Conservation (phyloP, 2,113 vertebrate species). For the Nothobranchius furzeri region DNA sequence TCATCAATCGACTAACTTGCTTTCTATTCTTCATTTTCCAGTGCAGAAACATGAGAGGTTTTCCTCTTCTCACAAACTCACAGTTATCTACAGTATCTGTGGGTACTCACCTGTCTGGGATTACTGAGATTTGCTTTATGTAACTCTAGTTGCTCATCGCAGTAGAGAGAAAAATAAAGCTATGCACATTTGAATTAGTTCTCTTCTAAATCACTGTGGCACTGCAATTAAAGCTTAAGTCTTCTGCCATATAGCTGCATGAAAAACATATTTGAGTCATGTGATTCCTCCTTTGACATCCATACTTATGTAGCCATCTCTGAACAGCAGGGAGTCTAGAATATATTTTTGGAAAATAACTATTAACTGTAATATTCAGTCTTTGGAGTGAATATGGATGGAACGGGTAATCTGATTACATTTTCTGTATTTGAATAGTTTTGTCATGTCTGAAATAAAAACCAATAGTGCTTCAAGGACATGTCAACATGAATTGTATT, state of each 20-base stretch:
- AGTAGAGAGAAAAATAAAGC: constrained; percentile 37
- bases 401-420: neutral
- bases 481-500: too few relatives aligned
- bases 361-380: neutral
- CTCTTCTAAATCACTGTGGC: constrained; percentile 8
- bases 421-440: too few relatives aligned
- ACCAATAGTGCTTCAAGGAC: too few relatives aligned
- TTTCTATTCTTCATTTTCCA: neutral
- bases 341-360: constrained; percentile 5
- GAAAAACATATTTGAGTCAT: constrained; percentile 14
- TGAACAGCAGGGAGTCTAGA: constrained; percentile 30
- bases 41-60: too few relatives aligned
- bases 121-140: constrained; percentile 51
- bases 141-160: constrained; percentile 23
- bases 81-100: too few relatives aligned
- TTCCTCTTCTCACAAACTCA: too few relatives aligned
- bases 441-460: too few relatives aligned
- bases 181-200: constrained; percentile 37
- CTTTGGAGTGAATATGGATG: neutral
- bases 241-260: constrained; percentile 8
- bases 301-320: neutral
- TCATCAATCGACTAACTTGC: constrained; percentile 15
- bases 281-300: constrained; percentile 4
- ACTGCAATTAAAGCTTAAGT: constrained; percentile 36
- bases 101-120: neutral